Base-by-base conservation (phyloP, 2,888 invertebrate genomes). In the Dolichomitus sp. region DNA sequence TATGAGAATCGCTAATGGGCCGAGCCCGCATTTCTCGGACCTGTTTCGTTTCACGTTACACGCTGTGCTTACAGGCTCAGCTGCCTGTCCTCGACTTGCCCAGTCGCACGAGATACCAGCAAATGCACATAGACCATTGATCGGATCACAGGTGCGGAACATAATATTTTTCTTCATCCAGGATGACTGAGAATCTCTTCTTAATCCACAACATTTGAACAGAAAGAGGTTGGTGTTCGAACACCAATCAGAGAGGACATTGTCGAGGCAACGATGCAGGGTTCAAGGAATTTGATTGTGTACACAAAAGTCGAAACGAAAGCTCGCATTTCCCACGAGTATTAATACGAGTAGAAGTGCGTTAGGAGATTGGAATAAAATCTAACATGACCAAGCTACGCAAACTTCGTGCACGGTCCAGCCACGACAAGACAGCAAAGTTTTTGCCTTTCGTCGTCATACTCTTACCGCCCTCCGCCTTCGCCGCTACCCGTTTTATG, bases 401-500 rank as follows among this genome's bases (percentile, higher is more conserved):
- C 57, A 76, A 84, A 84, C 72, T 82, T 84, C 52, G 75, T 80
- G 37, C 19, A 70, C 48, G 50, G 74, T 27, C 40, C 50, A 19
- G 33, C 19, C 17, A 19, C 66, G 61, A 79, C 66, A 72, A 65
- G 66, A 37, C 75, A 48, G 45, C 72, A 69, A 80, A 82, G 66
- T 70, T 84, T 83, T 84, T 65, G 54, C 30, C 78, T 42, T 61
- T 48, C 23, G n/a, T 66, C 17, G 61, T 77, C 54, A 73, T 69
- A 63, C 77, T 27, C 68, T 23, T 37, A 50, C 37, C 72, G 54
- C 42, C 19, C 27, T 52, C 50, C 52, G 54, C 11, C 65, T 27
- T 57, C 48, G 42, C 45, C 45, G 48, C 61, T 61, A 66, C 45
- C 40, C 70, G 66, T 86, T 92, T 93, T 93, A 93, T 93, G 91